phyloP scores from a whole-genome alignment of 2,113 vertebrate species.

The Zosterops lateralis region DNA sequence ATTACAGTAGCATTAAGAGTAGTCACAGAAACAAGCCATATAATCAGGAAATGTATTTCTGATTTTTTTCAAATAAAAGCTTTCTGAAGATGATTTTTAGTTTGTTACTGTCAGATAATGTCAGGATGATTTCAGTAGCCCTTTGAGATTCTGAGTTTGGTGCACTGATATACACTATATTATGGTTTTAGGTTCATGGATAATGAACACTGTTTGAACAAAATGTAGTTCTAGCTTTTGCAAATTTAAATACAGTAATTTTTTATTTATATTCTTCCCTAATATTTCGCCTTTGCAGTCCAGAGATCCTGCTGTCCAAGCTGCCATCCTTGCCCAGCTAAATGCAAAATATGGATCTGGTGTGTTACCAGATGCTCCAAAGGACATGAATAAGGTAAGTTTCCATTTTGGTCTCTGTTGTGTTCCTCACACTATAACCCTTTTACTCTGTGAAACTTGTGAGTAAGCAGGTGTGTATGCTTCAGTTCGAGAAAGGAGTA shows the following conservation, averaged over 20 bases:
- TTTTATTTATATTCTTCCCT: not conserved
- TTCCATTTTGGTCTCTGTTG: not conserved
- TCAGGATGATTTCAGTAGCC: not conserved
- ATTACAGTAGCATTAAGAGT: not conserved
- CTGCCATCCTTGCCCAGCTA: conserved; percentile 94
- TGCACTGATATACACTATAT: not conserved
- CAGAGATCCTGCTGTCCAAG: conserved; percentile 96
- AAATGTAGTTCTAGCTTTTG: not conserved
- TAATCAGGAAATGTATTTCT: not conserved
- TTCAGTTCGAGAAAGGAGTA: not conserved
- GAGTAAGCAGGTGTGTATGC: not conserved
- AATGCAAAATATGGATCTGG: conserved; percentile 97
- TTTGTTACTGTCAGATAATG: not conserved
- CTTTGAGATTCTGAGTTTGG: not conserved
- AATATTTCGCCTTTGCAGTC: conserved; percentile 74
- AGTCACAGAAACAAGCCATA: not conserved
- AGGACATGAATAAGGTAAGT: conserved; percentile 85
- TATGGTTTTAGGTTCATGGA: not conserved
- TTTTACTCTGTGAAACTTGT: not conserved
- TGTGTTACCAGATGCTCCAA: conserved; percentile 78
- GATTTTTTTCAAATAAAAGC: not conserved
- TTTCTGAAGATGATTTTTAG: not conserved
- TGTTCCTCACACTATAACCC: not conserved
- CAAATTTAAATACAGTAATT: not conserved
- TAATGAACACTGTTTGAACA: not conserved